phyloP scores from a whole-genome alignment of 37 sponge, comb jelly and placozoan species.

The Petrosia ficiformis region DNA sequence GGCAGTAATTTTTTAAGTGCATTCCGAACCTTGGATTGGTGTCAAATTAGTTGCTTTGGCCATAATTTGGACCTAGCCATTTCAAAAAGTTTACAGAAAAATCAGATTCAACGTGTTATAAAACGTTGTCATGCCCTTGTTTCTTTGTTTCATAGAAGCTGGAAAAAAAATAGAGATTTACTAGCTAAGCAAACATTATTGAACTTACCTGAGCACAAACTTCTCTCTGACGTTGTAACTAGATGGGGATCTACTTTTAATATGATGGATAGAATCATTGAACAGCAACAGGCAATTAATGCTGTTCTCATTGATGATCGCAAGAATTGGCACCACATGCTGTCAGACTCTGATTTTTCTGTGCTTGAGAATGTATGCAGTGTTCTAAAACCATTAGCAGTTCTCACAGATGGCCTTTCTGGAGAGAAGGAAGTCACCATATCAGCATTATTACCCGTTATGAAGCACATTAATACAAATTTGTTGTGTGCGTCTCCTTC shows the following conservation, averaged over 20 bases:
- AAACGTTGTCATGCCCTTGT: constrained; percentile 30
- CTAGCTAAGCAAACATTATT: constrained; percentile 30
- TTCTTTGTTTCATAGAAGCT: constrained; percentile 31
- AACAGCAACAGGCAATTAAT: too few species aligned
- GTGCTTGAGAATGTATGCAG: constrained; percentile 28
- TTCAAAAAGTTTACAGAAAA: constrained; percentile 18
- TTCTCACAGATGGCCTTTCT: constrained; percentile 36
- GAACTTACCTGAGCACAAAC: constrained; percentile 21
- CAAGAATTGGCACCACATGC: constrained; percentile 31
- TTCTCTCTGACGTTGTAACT: constrained; percentile 14
- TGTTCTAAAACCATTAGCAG: too few species aligned
- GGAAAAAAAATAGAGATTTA: constrained; percentile 28
- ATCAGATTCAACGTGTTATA: background rate
- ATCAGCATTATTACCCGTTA: constrained; percentile 19
- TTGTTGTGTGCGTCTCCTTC: background rate
- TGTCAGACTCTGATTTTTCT: constrained; percentile 28
- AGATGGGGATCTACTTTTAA: constrained; percentile 35
- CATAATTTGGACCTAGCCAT: constrained; percentile 39
- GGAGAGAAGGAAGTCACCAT: constrained; percentile 41
- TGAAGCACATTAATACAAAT: constrained; percentile 23
- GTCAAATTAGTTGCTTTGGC: constrained; percentile 30
- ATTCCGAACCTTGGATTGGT: background rate
- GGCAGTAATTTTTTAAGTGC: constrained; percentile 22
- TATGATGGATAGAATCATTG: constrained; percentile 28
- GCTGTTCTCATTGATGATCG: constrained; percentile 25